Percentiles rank a stretch among this genome's conserved stretches.
These are phyloP conservation scores for Strix aluco DNA, from an alignment of 2,113 vertebrate species.

Conservation along the genomic window DNA sequence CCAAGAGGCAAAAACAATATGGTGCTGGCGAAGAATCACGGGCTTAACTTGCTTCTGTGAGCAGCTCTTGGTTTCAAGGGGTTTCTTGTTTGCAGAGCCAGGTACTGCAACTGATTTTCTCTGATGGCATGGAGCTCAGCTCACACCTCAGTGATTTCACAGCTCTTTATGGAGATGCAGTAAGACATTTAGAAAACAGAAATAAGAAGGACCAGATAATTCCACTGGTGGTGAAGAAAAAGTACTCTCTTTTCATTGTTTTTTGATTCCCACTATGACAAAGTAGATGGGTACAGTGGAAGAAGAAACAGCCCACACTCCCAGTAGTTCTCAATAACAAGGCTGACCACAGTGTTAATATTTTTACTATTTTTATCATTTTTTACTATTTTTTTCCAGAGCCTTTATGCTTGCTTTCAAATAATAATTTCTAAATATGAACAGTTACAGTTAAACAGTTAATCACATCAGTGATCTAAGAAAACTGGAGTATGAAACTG, in stretches of 20 bases:
- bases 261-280: background rate
- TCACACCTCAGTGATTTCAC: background rate
- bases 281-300: background rate
- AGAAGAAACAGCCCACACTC: background rate
- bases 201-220: background rate
- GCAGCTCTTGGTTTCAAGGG: background rate
- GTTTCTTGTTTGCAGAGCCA: background rate
- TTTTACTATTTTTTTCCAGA: background rate
- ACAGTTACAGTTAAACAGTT: background rate
- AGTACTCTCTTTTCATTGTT: background rate
- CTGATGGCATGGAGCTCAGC: background rate
- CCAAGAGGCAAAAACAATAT: background rate
- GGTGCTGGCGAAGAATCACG: background rate
- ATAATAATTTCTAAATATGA: background rate
- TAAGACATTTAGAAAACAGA: background rate
- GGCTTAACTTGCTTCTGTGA: background rate
- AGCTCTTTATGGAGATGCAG: background rate
- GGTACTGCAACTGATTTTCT: background rate
- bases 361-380: background rate
- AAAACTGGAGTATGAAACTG: background rate
- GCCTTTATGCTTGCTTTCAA: background rate
- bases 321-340: background rate
- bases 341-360: background rate
- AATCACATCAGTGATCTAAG: background rate
- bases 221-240: background rate